Base-by-base conservation (phyloP, 2,797 vertebrate genomes). In the Buceros bicornis region DNA sequence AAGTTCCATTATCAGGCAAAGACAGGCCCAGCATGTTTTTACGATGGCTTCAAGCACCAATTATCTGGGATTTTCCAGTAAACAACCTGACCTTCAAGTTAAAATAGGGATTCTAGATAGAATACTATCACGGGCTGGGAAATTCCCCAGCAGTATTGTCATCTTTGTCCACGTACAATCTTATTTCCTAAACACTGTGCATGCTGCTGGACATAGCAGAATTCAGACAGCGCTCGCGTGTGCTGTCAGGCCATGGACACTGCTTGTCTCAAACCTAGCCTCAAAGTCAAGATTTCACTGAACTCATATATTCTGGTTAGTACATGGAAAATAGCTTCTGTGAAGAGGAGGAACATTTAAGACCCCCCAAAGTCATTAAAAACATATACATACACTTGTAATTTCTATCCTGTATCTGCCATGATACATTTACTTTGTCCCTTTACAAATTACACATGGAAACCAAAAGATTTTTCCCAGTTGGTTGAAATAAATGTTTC, bases 11-110 rank as follows among this genome's bases (percentile, higher is more conserved):
- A 93, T 88, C 93, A 94, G 84, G 69, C 67, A 87, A 95, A 81
- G 79, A 96, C 76, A 94, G 62, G 80, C 84, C 92, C 57, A 48
- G 77, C 20, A 70, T 40, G 65, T 77, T 87, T 93, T 88, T 40
- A 61, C 3, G 5, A 86, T 22, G 20, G 73, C 40, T 73, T 91
- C 66, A 93, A 90, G 47, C 69, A 90, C 8, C 29, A 69, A 16
- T 93, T 76, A 91, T 82, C 54, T 90, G 85, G 50, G 82, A 87
- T 95, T 90, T 95, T 89, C 85, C 82, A 90, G 85, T 83, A 88
- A 91, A 88, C 66, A 93, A 66, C 19, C 22, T 72, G 51, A 79
- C n/a, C 64, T 93, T 69, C 62, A 90, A 77, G 47, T 33, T 85
- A 71, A 61, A 91, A 69, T 13, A 31, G 31, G 40, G 15, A 48